Evolutionary conservation across 2,888 invertebrate species (phyloP), one percentile per base, ranked within the genome.

Genomic region (Phragmatobia fuliginosa): DNA sequence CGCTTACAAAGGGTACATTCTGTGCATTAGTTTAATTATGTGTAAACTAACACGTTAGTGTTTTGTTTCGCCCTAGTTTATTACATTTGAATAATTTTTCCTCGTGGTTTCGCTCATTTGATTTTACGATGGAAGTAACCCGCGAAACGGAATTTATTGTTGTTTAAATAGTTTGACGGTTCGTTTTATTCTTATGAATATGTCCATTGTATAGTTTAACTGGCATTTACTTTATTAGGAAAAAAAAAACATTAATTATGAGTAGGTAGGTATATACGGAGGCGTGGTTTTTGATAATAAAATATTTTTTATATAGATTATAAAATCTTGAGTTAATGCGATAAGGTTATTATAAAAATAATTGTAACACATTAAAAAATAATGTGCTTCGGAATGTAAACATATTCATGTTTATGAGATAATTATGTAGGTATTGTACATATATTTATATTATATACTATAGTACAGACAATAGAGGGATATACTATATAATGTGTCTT

Each of bases 1-100:
- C 72, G 67, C 69, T 71, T 76, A 80, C 56, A 77, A 81, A 83
- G 83, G 84, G 85, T 80, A 84, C 79, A 74, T 84, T 65, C 84
- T 83, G 79, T 86, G 85, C 82, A 87, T 82, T 82, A 82, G 86
- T 79, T 87, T 91, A 90, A 91, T 90, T 88, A 90, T 80, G 88
- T 90, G 91, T 88, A 85, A 92, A 91, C 87, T 89, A 85, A 84
- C 87, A 86, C 83, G 88, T 88, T 84, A 81, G 75, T 78, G 86
- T 83, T 88, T 87, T 84, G 81, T 72, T 79, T 82, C 78, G 81
- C 79, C 72, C 78, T 79, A 80, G 87, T 87, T 86, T 84, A 82
- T 84, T 85, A 86, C 88, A 77, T 89, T 89, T 89, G 64, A 69
- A 72, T 76, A 73, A 78, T 25, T 82, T 76, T 79, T 74, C 73